A percentile compares a stretch with the other conserved stretches of the same genome.
Conservation (phyloP, 2,888 invertebrate genomes). For the Augochlorella aurata region DNA sequence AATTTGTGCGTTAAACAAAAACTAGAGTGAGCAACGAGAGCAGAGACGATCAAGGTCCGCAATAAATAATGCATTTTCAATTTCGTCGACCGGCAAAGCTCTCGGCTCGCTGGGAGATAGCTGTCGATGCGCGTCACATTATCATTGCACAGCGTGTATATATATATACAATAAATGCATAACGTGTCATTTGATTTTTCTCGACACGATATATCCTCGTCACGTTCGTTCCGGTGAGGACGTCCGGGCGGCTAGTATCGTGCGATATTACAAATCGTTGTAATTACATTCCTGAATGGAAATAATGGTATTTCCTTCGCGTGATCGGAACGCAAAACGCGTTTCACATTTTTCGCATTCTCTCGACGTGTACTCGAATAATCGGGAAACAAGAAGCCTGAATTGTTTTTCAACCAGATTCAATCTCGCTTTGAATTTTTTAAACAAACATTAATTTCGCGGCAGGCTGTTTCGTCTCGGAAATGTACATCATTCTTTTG, state of each 20-base stretch:
- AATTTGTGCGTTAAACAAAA: not conserved
- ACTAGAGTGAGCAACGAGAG: not conserved
- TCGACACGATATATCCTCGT: not conserved
- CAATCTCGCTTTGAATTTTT: not conserved
- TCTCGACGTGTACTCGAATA: not conserved
- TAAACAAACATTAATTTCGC: not conserved
- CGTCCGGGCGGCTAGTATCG: not conserved
- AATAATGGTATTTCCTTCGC: not conserved
- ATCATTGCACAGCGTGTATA: not conserved
- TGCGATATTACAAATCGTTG: not conserved
- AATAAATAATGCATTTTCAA: constrained; percentile 3
- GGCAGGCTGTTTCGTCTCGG: not conserved
- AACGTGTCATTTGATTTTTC: not conserved
- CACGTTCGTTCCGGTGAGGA: not conserved
- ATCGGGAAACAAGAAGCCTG: not conserved
- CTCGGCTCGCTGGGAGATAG: not conserved
- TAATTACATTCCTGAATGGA: not conserved
- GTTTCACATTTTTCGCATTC: not conserved
- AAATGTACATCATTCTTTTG: not conserved
- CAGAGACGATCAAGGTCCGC: not conserved
- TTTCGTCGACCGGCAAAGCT: not conserved
- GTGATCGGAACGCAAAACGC: not conserved
- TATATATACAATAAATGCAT: not conserved
- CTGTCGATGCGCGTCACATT: constrained; percentile 10
- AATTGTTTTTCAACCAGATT: not conserved